Base-by-base conservation (phyloP, 23 tunicate genomes). In the Oikopleura dioica region DNA sequence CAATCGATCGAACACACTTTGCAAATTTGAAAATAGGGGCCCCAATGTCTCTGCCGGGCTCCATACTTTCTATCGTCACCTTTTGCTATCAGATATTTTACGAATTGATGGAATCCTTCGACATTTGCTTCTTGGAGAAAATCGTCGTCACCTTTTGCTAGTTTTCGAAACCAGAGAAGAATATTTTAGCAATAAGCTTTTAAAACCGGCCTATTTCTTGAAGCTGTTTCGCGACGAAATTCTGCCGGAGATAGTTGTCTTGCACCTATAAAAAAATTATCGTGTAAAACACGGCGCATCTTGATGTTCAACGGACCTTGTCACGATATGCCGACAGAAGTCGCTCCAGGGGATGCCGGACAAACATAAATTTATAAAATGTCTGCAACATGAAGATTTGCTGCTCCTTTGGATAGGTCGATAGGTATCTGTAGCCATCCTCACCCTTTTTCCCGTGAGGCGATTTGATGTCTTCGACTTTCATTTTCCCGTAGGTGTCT, bases 261-360 rank as follows among this genome's bases (percentile, higher is more conserved):
- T n/a, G n/a, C n/a, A n/a, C n/a, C n/a, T n/a, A n/a, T n/a, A n/a
- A n/a, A n/a, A n/a, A n/a, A n/a, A n/a, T n/a, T n/a, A n/a, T n/a
- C n/a, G n/a, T n/a, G n/a, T n/a, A n/a, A n/a, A n/a, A n/a, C n/a
- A n/a, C n/a, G n/a, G n/a, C n/a, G n/a, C n/a, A n/a, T n/a, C n/a
- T n/a, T n/a, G n/a, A n/a, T n/a, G n/a, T n/a, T n/a, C n/a, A n/a
- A 0, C 76, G 79, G 37, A 82, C 86, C 76, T 82, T 82, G 79
- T 82, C 86, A 24, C 38, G 1, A 37, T 82, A 82, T 36, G 86
- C 86, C n/a, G 86, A 82, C 36, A 72, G 69, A 1, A 82, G 26
- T 75, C 86, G 36, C 37, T 82, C 86, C 31, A 82, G 37, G 32
- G 86, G 86, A 0, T 82, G 76, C 59, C 86, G 78, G 0, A 82